Percentiles rank a stretch among this genome's conserved stretches.
Evolutionary conservation across 53 echinoderm and acorn worm genomes (phyloP).

Genomic region (Antedon mediterranea): DNA sequence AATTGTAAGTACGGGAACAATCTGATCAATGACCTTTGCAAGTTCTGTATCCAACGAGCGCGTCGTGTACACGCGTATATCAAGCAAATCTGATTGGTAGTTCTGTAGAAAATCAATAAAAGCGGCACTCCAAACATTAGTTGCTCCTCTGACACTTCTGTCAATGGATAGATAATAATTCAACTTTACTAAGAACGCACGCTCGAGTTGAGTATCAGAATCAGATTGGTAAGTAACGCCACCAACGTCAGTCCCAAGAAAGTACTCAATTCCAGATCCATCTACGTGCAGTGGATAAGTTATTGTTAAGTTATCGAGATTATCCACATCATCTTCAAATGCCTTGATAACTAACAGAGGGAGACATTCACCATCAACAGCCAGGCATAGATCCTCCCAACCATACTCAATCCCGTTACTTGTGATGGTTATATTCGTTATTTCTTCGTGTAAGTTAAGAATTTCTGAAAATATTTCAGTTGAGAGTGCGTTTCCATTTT

Average conservation of each 20-base stretch:
- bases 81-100: background rate
- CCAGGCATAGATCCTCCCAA: background rate
- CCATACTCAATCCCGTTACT: background rate
- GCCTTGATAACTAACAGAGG: background rate
- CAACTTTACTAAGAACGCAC: background rate
- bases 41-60: background rate
- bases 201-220: background rate
- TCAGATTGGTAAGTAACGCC: background rate
- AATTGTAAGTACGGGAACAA: slow-evolving; percentile 24
- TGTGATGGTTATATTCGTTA: background rate
- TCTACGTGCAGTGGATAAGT: background rate
- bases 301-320: background rate
- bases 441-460: background rate
- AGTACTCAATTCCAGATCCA: background rate
- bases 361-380: background rate
- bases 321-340: background rate
- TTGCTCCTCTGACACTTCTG: background rate
- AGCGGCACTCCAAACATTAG: background rate
- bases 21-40: background rate
- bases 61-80: background rate
- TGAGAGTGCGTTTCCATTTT: background rate
- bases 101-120: background rate
- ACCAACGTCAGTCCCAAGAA: background rate
- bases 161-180: background rate
- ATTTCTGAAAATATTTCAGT: background rate